Conservation (phyloP, 2,888 invertebrate species). For the Idaea straminata region DNA sequence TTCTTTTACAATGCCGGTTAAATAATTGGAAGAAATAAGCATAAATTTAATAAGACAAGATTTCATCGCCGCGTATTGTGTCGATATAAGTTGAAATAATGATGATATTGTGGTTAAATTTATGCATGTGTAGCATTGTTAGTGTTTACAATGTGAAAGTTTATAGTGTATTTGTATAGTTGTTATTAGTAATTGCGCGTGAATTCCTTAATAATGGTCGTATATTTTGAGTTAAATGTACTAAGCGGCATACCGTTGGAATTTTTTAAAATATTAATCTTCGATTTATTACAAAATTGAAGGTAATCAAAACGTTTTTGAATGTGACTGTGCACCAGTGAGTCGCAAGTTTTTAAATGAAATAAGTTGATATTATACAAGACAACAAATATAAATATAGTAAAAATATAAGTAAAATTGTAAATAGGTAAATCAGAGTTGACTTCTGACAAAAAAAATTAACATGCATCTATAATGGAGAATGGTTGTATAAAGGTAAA, state of each 20-base stretch:
- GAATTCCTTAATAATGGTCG: not conserved
- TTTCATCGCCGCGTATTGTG: conserved; percentile 29
- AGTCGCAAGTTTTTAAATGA: no score
- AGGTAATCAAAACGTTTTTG: no score
- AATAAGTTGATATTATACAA: no score
- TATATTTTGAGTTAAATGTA: not conserved
- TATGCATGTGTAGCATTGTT: not conserved
- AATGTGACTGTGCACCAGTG: no score
- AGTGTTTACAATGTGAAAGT: not conserved
- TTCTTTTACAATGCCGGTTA: conserved; percentile 37
- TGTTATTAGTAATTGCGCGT: not conserved
- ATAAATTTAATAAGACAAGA: conserved; percentile 34
- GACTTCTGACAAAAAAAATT: no score
- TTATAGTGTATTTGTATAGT: not conserved
- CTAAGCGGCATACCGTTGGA: not conserved
- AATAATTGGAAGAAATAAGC: conserved; percentile 37
- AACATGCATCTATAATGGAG: no score
- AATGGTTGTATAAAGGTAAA: no score
- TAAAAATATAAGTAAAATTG: no score
- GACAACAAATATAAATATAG: no score
- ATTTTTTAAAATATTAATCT: no score
- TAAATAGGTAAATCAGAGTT: no score
- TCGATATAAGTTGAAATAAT: conserved; percentile 19
- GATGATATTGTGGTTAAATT: conserved; percentile 9
- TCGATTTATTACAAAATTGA: no score